Evolutionary conservation across 2,113 vertebrate genomes (phyloP).

Genomic region (Machaerirhynchus nigripectus): DNA sequence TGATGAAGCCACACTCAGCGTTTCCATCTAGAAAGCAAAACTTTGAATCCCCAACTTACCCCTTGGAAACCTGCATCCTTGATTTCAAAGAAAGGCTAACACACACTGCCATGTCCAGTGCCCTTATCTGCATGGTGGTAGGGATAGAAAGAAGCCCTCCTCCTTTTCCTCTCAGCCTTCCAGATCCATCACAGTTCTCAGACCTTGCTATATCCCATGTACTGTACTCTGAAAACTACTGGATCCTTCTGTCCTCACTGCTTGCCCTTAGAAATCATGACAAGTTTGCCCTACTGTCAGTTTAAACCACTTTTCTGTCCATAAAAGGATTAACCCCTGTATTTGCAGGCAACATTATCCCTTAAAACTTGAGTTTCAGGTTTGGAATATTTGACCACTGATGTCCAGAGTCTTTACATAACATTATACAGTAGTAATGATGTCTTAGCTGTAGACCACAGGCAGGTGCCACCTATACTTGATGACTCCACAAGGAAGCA

Average conservation of each 20-base stretch:
- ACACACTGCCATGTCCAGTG: background rate
- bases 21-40: background rate
- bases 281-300: background rate
- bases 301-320: background rate
- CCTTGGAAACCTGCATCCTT: background rate
- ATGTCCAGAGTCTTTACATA: background rate
- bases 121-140: background rate
- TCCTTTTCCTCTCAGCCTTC: background rate
- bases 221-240: background rate
- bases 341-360: background rate
- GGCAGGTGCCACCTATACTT: background rate
- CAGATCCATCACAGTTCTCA: background rate
- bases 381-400: background rate
- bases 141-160: background rate
- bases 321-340: background rate
- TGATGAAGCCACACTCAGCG: background rate
- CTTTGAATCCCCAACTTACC: background rate
- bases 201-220: background rate
- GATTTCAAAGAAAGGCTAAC: background rate
- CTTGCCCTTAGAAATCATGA: background rate
- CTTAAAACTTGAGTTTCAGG: background rate
- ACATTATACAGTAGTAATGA: background rate
- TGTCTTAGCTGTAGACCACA: background rate
- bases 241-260: background rate
- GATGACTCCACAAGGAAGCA: background rate